These are phyloP conservation scores for Pelecanoides urinatrix DNA, from an alignment of 2,113 vertebrate genomes.

Conservation along the genomic window DNA sequence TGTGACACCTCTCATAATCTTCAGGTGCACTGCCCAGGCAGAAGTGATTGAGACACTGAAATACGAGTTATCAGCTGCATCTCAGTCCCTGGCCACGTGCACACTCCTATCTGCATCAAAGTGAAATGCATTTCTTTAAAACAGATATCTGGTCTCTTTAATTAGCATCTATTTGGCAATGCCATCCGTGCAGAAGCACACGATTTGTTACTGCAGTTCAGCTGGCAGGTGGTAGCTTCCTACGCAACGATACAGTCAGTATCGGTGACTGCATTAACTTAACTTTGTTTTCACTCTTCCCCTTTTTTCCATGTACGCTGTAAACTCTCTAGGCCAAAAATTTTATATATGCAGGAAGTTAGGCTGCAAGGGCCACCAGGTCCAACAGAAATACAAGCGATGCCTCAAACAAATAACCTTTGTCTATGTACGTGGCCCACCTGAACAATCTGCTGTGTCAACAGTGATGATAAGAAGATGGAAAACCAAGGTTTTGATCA, in stretches of 20 bases:
- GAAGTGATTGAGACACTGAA: background rate
- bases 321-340: background rate
- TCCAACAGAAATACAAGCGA: accelerated
- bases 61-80: accelerated
- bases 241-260: background rate
- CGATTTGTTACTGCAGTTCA: background rate
- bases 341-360: accelerated
- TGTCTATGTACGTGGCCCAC: accelerated
- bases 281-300: background rate
- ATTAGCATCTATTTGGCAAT: background rate
- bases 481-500: background rate
- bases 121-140: background rate
- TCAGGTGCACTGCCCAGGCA: background rate
- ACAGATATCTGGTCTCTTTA: background rate
- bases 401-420: background rate
- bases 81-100: background rate
- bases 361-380: background rate
- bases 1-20: too few relatives aligned
- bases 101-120: background rate
- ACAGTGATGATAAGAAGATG: accelerated
- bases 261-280: background rate
- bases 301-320: background rate
- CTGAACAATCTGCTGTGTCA: background rate
- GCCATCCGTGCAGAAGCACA: background rate
- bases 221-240: constrained; percentile 17